Evolutionary conservation across 2,888 invertebrate species (phyloP), one percentile per base, ranked within the genome.

Genomic region (Enchytraeus crypticus): DNA sequence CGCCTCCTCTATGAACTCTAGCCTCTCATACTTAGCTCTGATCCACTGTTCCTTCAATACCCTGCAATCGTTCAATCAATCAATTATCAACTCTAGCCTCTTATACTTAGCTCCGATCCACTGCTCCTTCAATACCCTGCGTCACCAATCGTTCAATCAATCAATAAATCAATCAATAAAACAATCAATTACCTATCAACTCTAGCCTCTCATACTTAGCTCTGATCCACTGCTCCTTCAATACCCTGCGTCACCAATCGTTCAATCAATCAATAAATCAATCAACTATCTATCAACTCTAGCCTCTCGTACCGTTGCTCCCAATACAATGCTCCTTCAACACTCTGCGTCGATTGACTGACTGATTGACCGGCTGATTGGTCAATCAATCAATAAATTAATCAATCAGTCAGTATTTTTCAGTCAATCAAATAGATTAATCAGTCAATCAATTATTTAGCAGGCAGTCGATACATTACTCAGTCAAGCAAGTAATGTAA

Each of bases 71-170:
- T 5, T 27, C 8, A n/a, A n/a, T n/a, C n/a, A n/a, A n/a, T n/a
- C 85, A 70, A 87, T 85, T 69, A 86, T 86, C 77, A 92, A 92
- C 75, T 92, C 92, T 79, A 88, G 87, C 59, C 92, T 83, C 77
- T 89, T 86, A 79, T 92, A 92, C 79, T 92, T 92, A 5, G 90
- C 90, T 67, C 87, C 83, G 66, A 92, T 91, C 89, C 90, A 92
- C 78, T 92, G 91, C 74, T 90, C 90, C 62, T 89, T 84, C 59
- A 92, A 81, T 51, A 90, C 87, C 77, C 92, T 92, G 81, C n/a
- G n/a, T n/a, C n/a, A n/a, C n/a, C 21, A 26, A 57, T 11, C 21
- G 34, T 8, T n/a, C 5, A n/a, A n/a, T n/a, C n/a, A n/a, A n/a
- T n/a, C 85, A 70, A 87, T 85, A 69, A 86, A 86, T n/a, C n/a